These are phyloP conservation scores for Torymus auratus DNA, from an alignment of 2,888 invertebrate species.

Conservation along the genomic window DNA sequence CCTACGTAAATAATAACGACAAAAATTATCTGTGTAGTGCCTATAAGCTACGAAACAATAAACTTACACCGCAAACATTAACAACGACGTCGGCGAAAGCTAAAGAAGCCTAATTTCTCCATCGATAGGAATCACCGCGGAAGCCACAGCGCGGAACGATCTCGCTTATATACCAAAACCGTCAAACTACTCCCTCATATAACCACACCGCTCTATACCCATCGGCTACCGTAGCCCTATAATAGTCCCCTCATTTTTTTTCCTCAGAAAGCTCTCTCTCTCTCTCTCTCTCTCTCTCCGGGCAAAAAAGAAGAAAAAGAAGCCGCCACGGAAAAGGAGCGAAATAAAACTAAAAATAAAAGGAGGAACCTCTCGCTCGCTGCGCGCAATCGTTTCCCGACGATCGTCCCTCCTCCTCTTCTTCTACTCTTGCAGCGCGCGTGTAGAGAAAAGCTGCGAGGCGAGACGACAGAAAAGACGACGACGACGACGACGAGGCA, in stretches of 20 bases:
- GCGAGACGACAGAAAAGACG: slow-evolving; percentile 33
- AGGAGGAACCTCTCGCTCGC: not conserved
- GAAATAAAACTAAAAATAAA: slow-evolving; percentile 15
- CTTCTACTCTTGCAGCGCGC: not conserved
- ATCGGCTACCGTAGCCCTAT: not conserved
- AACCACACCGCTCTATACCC: too few relatives aligned
- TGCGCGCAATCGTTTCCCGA: slow-evolving; percentile 46
- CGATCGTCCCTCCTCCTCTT: slow-evolving; percentile 7
- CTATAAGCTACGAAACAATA: not conserved
- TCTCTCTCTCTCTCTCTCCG: not conserved
- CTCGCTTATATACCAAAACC: too few relatives aligned
- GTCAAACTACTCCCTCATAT: too few relatives aligned
- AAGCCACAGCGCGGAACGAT: not conserved
- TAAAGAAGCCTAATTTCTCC: slow-evolving; percentile 27
- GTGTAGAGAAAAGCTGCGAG: not conserved
- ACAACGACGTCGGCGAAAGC: not conserved
- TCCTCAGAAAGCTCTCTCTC: slow-evolving; percentile 14
- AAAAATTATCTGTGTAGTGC: not conserved
- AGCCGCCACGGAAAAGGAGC: not conserved
- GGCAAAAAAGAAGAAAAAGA: slow-evolving; percentile 1
- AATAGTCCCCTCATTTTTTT: slow-evolving; percentile 4
- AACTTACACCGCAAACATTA: not conserved
- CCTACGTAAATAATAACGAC: too few relatives aligned
- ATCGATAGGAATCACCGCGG: slow-evolving; percentile 19
- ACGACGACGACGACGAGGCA: not conserved